Evolutionary conservation across 2,888 invertebrate genomes (phyloP).

Genomic region (Trichogramma evanescens): DNA sequence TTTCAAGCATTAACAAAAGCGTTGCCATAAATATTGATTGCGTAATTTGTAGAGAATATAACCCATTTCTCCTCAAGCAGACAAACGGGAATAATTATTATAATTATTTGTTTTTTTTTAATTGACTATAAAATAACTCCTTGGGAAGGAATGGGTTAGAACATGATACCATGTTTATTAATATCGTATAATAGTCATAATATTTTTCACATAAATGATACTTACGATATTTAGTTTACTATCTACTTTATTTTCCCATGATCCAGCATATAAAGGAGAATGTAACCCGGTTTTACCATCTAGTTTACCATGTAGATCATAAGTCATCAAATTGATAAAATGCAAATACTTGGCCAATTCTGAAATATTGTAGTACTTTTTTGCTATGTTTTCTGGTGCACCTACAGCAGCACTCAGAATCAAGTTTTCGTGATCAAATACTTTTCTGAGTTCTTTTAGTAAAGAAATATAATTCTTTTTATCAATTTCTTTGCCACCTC

Average conservation of each 20-base stretch:
- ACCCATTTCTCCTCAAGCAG: no score
- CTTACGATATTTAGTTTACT: no score
- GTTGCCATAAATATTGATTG: no score
- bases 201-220: no score
- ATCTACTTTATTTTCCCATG: background rate
- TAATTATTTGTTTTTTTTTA: no score
- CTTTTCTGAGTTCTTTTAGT: slow-evolving; percentile 52
- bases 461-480: slow-evolving; percentile 50
- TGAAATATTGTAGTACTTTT: slow-evolving; percentile 55
- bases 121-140: no score
- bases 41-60: no score
- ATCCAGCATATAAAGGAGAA: slow-evolving; percentile 54
- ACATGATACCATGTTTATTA: no score
- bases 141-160: no score
- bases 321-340: slow-evolving; percentile 64
- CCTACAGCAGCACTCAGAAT: slow-evolving; percentile 47
- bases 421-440: slow-evolving; percentile 49
- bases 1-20: no score
- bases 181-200: no score
- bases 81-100: no score
- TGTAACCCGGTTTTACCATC: slow-evolving; percentile 59
- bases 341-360: slow-evolving; percentile 58
- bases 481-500: slow-evolving; percentile 50
- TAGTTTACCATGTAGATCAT: slow-evolving; percentile 64
- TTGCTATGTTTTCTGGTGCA: slow-evolving; percentile 48